phyloP scores from a whole-genome alignment of 2,113 vertebrate genomes.

The Geococcyx californianus region DNA sequence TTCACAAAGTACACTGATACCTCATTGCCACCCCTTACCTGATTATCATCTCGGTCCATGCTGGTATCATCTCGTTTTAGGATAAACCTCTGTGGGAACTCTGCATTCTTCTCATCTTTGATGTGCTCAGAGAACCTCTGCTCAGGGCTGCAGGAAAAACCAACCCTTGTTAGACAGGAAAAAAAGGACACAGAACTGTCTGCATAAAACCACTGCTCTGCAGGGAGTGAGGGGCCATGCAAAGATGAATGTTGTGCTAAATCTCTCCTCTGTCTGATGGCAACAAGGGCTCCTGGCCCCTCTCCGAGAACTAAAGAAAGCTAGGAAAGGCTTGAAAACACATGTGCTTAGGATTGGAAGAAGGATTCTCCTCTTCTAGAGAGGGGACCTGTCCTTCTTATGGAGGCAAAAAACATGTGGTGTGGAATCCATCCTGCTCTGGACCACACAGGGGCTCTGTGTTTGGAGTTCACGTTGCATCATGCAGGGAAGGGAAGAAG shows the following conservation, averaged over 20 bases:
- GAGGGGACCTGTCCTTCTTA: not conserved
- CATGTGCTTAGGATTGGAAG: not conserved
- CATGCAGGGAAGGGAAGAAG: not conserved
- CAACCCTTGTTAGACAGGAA: not conserved
- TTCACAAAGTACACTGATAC: not conserved
- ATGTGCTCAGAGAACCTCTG: conserved; percentile 99
- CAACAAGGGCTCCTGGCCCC: not conserved
- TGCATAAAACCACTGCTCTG: not conserved
- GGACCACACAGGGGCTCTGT: not conserved
- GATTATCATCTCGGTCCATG: conserved; percentile 98
- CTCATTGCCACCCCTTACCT: conserved; percentile 78
- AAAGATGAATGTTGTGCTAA: not conserved
- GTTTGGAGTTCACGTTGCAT: not conserved
- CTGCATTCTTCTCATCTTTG: conserved; percentile 94
- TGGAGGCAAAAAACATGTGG: not conserved
- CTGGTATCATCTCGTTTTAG: conserved; percentile 96
- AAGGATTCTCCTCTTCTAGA: not conserved
- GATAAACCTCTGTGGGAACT: conserved; percentile 98
- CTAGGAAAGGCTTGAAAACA: not conserved
- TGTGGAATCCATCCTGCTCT: not conserved
- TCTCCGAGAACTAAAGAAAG: not conserved
- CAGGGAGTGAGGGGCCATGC: not conserved
- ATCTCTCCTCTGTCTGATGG: not conserved
- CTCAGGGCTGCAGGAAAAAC: conserved; percentile 85
- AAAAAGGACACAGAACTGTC: rapidly evolving